Conservation (phyloP, 2,113 vertebrate species). For the Nyctibius bracteatus region DNA sequence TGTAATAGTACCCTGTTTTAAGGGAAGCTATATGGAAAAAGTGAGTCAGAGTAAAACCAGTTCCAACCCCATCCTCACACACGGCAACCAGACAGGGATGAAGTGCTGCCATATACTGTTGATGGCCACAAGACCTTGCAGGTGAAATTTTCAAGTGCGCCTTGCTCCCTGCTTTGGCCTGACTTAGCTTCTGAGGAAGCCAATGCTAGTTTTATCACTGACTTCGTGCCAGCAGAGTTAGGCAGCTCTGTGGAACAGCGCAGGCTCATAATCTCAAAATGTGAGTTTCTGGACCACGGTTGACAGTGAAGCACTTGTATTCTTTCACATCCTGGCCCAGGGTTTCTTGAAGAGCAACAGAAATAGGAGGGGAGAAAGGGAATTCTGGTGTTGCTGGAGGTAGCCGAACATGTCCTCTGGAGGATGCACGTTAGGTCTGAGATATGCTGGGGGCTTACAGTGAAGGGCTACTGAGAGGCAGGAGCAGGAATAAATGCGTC, state of each 20-base stretch:
- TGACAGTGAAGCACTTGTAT: neutral
- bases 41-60: neutral
- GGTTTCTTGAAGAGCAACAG: neutral
- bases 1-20: neutral
- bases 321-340: neutral
- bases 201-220: neutral
- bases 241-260: neutral
- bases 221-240: neutral
- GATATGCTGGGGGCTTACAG: neutral
- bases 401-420: neutral
- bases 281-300: neutral
- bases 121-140: constrained; percentile 10
- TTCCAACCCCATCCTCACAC: neutral
- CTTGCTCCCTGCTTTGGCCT: neutral
- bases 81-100: neutral
- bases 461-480: neutral
- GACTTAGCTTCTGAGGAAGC: neutral
- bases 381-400: neutral
- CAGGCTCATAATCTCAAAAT: neutral
- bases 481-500: neutral
- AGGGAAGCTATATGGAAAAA: neutral
- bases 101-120: neutral
- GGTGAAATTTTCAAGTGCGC: neutral
- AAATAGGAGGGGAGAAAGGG: neutral
- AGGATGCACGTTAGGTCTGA: neutral